Conservation (phyloP, 2,113 vertebrate genomes). For the Oryzias woworae region DNA sequence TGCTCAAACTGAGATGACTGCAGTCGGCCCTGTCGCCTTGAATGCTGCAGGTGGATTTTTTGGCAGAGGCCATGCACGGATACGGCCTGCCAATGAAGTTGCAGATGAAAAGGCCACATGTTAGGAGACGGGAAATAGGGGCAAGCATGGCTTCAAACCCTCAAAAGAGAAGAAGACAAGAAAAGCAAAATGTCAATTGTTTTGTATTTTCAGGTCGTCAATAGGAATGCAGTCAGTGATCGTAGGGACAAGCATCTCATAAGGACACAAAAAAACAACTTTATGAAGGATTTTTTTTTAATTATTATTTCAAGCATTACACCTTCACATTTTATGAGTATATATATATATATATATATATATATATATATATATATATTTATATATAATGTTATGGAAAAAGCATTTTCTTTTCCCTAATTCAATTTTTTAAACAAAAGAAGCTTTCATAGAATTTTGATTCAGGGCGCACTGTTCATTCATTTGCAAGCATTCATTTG, state of each 20-base stretch:
- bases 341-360: too few species aligned
- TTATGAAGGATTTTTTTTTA: too few species aligned
- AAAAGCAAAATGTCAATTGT: background rate
- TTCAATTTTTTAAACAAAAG: too few species aligned
- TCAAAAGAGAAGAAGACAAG: background rate
- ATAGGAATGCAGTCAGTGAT: background rate
- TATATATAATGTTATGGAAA: too few species aligned
- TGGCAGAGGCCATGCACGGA: background rate
- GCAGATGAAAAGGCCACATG: slow-evolving; percentile 20
- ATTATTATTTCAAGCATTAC: too few species aligned
- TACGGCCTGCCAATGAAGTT: background rate
- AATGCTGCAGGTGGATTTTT: slow-evolving; percentile 75
- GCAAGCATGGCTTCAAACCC: slow-evolving; percentile 13
- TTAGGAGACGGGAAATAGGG: background rate
- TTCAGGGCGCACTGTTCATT: too few species aligned
- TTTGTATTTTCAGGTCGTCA: background rate
- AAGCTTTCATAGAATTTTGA: too few species aligned
- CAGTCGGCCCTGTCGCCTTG: slow-evolving; percentile 82
- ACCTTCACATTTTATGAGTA: too few species aligned
- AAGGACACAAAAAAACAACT: too few species aligned
- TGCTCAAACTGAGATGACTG: slow-evolving; percentile 83
- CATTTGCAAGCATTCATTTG: too few species aligned
- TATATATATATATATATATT: too few species aligned
- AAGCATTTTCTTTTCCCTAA: too few species aligned
- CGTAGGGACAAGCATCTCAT: background rate